Evolutionary conservation across 1,140 invertebrate genomes (phyloP).

Genomic region (Cotesia glomerata): DNA sequence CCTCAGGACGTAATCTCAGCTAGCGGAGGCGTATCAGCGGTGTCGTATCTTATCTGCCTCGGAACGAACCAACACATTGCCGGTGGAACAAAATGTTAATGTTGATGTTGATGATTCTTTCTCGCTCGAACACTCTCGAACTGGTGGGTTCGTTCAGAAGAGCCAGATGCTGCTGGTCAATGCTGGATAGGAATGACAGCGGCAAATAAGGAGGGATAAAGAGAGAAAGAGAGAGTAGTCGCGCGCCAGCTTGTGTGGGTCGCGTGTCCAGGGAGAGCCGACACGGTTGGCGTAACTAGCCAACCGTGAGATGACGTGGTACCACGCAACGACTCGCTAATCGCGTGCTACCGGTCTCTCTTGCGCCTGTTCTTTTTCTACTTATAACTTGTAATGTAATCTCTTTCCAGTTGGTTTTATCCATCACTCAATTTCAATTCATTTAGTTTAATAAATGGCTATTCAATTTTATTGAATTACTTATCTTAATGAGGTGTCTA

Average conservation of each 20-base stretch:
- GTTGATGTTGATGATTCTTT: not conserved
- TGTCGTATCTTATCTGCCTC: slow-evolving; percentile 61
- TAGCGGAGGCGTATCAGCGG: slow-evolving; percentile 58
- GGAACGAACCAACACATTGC: not conserved
- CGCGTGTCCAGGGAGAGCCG: slow-evolving; percentile 49
- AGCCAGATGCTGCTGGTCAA: not conserved
- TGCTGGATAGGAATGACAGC: slow-evolving; percentile 19
- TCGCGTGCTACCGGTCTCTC: slow-evolving; percentile 42
- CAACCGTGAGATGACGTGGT: slow-evolving; percentile 48
- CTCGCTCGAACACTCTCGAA: too few relatives aligned
- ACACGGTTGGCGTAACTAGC: slow-evolving; percentile 36
- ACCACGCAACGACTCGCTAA: slow-evolving; percentile 45
- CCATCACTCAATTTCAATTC: too few relatives aligned
- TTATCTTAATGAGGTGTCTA: too few relatives aligned
- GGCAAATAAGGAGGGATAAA: slow-evolving; percentile 10
- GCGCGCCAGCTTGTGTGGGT: slow-evolving; percentile 55
- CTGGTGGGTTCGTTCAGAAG: not conserved
- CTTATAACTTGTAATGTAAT: not conserved
- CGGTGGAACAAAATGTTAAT: not conserved
- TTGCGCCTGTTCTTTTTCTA: not conserved
- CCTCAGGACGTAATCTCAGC: slow-evolving; percentile 53
- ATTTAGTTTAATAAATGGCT: too few relatives aligned
- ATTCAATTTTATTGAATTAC: too few relatives aligned
- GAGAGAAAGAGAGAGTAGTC: slow-evolving; percentile 40
- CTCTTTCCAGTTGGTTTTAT: not conserved